These are phyloP conservation scores for Anser cygnoides DNA, from an alignment of 2,113 vertebrate genomes.

Conservation along the genomic window DNA sequence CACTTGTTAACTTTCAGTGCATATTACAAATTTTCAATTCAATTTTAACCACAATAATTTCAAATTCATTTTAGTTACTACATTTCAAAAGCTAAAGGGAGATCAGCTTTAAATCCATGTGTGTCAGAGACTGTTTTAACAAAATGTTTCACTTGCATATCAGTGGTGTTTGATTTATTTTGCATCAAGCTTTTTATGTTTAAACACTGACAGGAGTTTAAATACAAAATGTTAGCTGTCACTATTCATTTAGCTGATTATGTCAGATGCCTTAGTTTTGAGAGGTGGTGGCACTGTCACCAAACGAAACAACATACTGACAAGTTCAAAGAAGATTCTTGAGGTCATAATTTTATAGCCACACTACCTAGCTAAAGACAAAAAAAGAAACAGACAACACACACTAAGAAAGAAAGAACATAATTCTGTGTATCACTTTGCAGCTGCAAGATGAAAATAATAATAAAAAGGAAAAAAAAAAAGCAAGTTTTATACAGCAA, in stretches of 20 bases:
- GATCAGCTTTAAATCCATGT: constrained; percentile 69
- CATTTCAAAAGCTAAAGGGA: constrained; percentile 65
- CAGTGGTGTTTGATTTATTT: constrained; percentile 82
- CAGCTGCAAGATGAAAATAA: background rate
- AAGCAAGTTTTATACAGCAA: background rate
- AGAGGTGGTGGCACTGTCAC: constrained; percentile 80
- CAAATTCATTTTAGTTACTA: constrained; percentile 62
- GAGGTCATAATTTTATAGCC: constrained; percentile 80
- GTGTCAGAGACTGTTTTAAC: constrained; percentile 72
- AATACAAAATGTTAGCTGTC: constrained; percentile 84
- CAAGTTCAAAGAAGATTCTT: constrained; percentile 79
- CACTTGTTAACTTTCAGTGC: constrained; percentile 37
- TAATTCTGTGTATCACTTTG: background rate
- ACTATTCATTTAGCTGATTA: constrained; percentile 83
- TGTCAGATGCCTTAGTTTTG: constrained; percentile 82
- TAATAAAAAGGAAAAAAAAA: background rate
- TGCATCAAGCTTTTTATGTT: constrained; percentile 84
- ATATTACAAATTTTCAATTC: constrained; percentile 52
- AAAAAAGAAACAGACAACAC: constrained; percentile 31
- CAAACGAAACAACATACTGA: constrained; percentile 78
- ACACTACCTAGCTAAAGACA: constrained; percentile 60
- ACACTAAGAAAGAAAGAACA: constrained; percentile 3
- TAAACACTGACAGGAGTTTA: constrained; percentile 84
- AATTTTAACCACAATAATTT: constrained; percentile 64
- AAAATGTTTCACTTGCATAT: constrained; percentile 80